Evolutionary conservation across 2,113 vertebrate species (phyloP).

Genomic region (Coptodon rendalli): DNA sequence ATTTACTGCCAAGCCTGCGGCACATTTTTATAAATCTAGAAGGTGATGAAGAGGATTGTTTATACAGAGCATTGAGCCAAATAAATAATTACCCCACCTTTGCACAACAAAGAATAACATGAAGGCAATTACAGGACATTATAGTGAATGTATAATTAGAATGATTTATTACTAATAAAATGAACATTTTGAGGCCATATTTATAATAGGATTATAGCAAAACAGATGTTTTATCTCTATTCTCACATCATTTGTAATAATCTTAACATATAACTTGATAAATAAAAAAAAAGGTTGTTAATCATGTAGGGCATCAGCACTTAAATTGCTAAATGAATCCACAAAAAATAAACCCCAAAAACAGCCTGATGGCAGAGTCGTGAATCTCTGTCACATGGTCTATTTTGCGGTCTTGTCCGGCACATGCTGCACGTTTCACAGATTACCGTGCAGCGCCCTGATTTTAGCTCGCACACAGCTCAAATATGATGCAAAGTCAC

Average conservation of each 20-base stretch:
- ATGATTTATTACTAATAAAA: background rate
- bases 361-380: background rate
- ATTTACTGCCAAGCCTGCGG: background rate
- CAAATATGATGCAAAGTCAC: constrained; percentile 52
- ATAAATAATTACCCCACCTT: background rate
- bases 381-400: constrained; percentile 4
- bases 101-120: background rate
- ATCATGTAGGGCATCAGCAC: background rate
- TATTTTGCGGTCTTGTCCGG: background rate
- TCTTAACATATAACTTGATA: background rate
- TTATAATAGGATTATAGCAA: background rate
- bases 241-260: background rate
- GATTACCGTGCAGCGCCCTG: constrained; percentile 28
- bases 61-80: background rate
- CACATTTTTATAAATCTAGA: background rate
- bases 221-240: background rate
- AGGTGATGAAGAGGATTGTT: constrained; percentile 8
- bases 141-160: background rate
- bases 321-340: background rate
- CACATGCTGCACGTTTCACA: constrained; percentile 47
- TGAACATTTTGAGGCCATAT: background rate
- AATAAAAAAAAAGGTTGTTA: background rate
- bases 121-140: background rate
- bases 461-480: constrained; percentile 22
- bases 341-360: background rate